phyloP scores from a whole-genome alignment of 2,113 vertebrate genomes.

The Corythoichthys intestinalis region DNA sequence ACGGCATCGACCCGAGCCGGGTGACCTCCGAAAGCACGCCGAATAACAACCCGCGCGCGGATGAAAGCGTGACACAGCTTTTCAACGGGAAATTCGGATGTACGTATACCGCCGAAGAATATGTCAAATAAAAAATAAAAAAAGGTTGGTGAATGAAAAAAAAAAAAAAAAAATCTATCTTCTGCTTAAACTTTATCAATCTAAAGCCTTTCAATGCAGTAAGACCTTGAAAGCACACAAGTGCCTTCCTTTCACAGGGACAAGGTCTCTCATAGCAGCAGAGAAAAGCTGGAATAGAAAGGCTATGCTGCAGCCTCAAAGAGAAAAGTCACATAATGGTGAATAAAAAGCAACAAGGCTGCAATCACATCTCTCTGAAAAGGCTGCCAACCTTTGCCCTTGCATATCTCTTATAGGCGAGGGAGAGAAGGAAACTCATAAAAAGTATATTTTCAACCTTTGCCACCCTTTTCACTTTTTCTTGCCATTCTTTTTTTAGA shows the following conservation, averaged over 20 bases:
- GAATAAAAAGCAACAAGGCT: conserved; percentile 68
- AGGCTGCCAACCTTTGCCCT: conserved; percentile 58
- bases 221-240: conserved; percentile 49
- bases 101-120: neutral
- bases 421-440: conserved; percentile 24
- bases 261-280: conserved; percentile 53
- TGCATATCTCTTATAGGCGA: conserved; percentile 47
- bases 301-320: conserved; percentile 48
- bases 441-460: conserved; percentile 36
- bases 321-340: conserved; percentile 65
- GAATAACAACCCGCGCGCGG: neutral
- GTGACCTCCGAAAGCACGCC: conserved; percentile 37
- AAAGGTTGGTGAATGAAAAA: neutral
- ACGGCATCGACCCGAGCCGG: conserved; percentile 54
- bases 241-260: conserved; percentile 42
- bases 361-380: conserved; percentile 68
- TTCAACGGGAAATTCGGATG: neutral
- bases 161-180: neutral
- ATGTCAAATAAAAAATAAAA: neutral
- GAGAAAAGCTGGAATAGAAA: conserved; percentile 52
- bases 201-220: conserved; percentile 41
- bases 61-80: conserved; percentile 30
- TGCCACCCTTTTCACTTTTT: conserved; percentile 16
- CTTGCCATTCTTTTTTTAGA: conserved; percentile 11
- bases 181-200: conserved; percentile 18